Evolutionary conservation across 2,797 vertebrate species (phyloP).

Genomic region (Mus caroli): DNA sequence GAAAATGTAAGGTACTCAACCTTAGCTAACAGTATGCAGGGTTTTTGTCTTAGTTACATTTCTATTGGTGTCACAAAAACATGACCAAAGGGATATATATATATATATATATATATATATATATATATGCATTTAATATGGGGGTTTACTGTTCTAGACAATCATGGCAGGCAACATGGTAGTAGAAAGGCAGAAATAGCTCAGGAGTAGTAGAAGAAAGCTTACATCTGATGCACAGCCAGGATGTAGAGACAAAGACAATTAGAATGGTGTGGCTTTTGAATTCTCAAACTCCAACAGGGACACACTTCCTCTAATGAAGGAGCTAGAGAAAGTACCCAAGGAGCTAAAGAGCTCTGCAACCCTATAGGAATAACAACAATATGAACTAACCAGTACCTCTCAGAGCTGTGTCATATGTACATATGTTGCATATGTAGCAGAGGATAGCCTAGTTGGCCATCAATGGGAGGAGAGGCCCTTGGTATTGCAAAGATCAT

Average conservation of each 20-base stretch:
- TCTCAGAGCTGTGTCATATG: no score
- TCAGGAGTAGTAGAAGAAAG: not conserved
- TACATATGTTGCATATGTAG: no score
- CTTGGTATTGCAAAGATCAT: no score
- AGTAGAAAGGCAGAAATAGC: not conserved
- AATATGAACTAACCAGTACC: no score
- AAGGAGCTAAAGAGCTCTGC: no score
- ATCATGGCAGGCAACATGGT: not conserved
- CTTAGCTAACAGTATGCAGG: not conserved
- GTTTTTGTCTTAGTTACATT: not conserved
- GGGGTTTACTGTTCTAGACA: not conserved
- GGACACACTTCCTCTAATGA: no score
- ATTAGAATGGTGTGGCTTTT: not conserved
- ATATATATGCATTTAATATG: not conserved
- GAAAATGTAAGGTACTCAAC: not conserved
- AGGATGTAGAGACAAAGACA: not conserved
- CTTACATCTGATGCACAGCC: no score
- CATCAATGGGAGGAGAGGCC: no score
- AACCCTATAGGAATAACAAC: no score
- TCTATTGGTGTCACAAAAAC: not conserved
- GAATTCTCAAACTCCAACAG: not conserved
- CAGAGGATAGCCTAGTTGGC: no score
- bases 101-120: no score
- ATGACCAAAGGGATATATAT: not conserved
- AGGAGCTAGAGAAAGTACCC: no score